Evolutionary conservation across 2,888 invertebrate genomes (phyloP).

Genomic region (Pollenia amentaria): DNA sequence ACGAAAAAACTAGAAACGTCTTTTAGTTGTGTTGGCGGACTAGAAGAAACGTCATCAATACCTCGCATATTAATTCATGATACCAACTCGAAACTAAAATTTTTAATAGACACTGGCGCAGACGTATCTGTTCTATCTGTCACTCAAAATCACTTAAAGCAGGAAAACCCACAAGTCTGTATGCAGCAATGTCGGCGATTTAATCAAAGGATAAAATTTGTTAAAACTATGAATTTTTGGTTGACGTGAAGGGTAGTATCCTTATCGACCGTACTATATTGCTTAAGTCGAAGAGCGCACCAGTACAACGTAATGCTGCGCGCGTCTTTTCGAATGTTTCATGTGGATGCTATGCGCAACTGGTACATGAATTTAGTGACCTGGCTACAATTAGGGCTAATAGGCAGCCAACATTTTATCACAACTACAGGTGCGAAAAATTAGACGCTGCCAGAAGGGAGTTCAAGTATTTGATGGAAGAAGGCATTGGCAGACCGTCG

Average conservation of each 20-base stretch:
- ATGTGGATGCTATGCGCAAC: no score
- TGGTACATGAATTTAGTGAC: no score
- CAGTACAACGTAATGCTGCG: no score
- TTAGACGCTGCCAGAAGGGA: not conserved
- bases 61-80: not conserved
- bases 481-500: not conserved
- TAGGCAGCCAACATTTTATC: not conserved
- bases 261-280: conserved; percentile 30
- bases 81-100: not conserved
- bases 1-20: not conserved
- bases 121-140: conserved; percentile 1
- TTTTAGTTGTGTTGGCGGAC: not conserved
- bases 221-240: no score
- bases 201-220: conserved; percentile 41
- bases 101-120: not conserved
- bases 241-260: conserved; percentile 42
- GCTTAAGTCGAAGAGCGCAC: conserved; percentile 2
- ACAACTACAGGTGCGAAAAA: not conserved
- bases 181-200: no score
- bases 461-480: conserved; percentile 4
- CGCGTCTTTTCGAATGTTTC: no score
- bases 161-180: not conserved
- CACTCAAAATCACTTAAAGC: not conserved
- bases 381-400: not conserved
- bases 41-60: not conserved